phyloP scores from a whole-genome alignment of 2,113 vertebrate genomes.

The Semnornis frantzii region DNA sequence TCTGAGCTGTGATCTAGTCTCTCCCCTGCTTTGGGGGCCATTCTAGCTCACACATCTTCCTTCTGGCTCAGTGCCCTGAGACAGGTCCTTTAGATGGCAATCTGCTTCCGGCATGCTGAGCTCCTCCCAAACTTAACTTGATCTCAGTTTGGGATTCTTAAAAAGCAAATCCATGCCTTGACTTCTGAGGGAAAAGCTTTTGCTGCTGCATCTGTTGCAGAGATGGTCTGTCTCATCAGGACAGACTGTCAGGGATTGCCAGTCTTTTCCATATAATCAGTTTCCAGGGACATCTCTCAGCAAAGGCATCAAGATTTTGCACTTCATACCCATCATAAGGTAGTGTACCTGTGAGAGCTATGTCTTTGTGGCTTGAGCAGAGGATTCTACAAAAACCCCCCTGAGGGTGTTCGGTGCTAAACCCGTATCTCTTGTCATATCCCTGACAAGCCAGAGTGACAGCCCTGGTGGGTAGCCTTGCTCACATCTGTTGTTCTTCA shows the following conservation, averaged over 20 bases:
- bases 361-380: neutral
- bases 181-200: neutral
- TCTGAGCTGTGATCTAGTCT: neutral
- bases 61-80: rapidly evolving
- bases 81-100: neutral
- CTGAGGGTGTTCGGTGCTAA: neutral
- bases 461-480: neutral
- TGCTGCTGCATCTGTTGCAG: neutral
- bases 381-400: neutral
- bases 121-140: neutral
- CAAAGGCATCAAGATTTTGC: neutral
- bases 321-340: neutral
- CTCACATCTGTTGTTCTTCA: rapidly evolving
- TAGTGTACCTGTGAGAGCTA: rapidly evolving
- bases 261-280: neutral
- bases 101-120: neutral
- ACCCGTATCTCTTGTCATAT: neutral
- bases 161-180: neutral
- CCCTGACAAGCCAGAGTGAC: neutral
- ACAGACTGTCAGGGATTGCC: neutral
- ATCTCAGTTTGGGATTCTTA: neutral
- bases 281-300: neutral
- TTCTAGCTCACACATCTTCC: neutral
- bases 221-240: neutral
- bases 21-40: neutral